phyloP scores from a whole-genome alignment of 2,888 invertebrate genomes.

The Sicus ferrugineus region DNA sequence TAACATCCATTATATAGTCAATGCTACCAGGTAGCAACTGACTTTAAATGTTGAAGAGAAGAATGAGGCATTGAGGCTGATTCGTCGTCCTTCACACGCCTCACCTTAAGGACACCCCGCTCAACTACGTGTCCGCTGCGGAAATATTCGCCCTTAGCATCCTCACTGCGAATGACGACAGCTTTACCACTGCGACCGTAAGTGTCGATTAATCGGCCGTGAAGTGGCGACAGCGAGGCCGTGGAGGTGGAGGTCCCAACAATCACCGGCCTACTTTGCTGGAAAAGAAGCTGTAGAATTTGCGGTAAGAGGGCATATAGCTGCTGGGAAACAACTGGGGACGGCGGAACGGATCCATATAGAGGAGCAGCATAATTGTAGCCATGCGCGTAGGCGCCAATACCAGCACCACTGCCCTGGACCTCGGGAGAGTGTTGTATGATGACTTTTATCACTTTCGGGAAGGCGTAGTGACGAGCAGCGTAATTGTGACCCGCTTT shows the following conservation, averaged over 20 bases:
- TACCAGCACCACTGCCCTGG: background rate
- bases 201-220: conserved; percentile 47
- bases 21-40: background rate
- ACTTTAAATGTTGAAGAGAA: background rate
- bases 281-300: conserved; percentile 53
- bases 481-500: background rate
- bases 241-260: conserved; percentile 21
- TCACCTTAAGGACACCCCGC: conserved; percentile 52
- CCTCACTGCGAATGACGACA: conserved; percentile 47
- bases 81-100: conserved; percentile 27
- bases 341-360: conserved; percentile 42
- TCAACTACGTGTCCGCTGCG: conserved; percentile 55
- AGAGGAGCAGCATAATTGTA: conserved; percentile 33
- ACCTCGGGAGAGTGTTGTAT: conserved; percentile 29
- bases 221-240: too few species aligned
- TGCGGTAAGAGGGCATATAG: conserved; percentile 52
- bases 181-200: conserved; percentile 51
- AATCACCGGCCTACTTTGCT: conserved; percentile 43
- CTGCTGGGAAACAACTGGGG: conserved; percentile 38
- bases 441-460: conserved; percentile 39
- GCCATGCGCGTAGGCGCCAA: conserved; percentile 18
- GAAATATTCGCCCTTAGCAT: conserved; percentile 44
- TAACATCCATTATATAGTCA: too few species aligned
- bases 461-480: conserved; percentile 11
- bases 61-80: background rate